These are phyloP conservation scores for Saturnia pavonia DNA, from an alignment of 2,888 invertebrate genomes.

Conservation along the genomic window DNA sequence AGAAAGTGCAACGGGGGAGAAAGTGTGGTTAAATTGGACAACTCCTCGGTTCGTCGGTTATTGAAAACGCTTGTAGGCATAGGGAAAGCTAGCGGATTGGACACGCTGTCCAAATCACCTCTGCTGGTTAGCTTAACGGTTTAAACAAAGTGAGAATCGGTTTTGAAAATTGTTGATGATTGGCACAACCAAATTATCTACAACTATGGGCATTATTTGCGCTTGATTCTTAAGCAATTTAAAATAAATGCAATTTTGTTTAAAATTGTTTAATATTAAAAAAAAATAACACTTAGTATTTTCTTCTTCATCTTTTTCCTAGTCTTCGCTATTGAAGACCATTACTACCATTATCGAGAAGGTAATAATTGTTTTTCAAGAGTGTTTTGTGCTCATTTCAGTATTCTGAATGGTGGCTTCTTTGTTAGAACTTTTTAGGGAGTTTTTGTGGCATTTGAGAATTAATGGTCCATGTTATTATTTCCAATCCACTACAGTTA, in stretches of 20 bases:
- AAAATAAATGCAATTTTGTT: background rate
- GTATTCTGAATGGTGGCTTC: no score
- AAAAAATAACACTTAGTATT: background rate
- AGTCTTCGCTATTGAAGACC: no score
- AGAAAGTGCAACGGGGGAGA: conserved; percentile 44
- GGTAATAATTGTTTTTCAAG: no score
- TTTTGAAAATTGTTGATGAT: background rate
- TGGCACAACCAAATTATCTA: background rate
- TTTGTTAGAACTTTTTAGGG: no score
- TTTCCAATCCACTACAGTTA: no score
- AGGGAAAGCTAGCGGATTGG: conserved; percentile 56
- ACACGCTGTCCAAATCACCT: conserved; percentile 27
- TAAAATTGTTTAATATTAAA: background rate
- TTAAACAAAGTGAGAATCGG: background rate
- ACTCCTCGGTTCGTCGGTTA: conserved; percentile 51
- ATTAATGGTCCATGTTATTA: no score
- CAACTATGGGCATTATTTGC: background rate
- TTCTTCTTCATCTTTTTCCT: no score
- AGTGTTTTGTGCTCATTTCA: no score
- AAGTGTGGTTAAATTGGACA: conserved; percentile 54
- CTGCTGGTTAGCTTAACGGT: background rate
- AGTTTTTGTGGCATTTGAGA: no score
- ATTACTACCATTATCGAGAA: no score
- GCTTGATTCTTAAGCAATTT: background rate
- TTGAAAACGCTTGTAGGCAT: conserved; percentile 38